These are phyloP conservation scores for Sitta europaea DNA, from an alignment of 2,113 vertebrate genomes.

Conservation along the genomic window DNA sequence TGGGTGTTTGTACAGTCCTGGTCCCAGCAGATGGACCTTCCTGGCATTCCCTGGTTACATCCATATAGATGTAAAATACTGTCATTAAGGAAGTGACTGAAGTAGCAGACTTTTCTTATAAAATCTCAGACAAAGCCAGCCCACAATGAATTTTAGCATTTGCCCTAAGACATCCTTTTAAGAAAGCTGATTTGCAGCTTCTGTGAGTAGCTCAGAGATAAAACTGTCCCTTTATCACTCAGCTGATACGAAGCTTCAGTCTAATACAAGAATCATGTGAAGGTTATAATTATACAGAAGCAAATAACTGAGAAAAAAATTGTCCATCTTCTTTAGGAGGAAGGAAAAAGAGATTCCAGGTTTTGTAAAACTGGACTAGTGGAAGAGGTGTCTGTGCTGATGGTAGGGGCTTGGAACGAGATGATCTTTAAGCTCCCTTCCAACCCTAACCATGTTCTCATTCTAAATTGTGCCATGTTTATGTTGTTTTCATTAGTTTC, in stretches of 20 bases:
- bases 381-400: background rate
- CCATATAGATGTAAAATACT: background rate
- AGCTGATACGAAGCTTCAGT: background rate
- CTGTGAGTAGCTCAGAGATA: background rate
- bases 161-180: background rate
- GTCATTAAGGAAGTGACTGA: background rate
- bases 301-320: background rate
- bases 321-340: background rate
- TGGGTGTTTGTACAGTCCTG: background rate
- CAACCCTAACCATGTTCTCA: background rate
- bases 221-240: background rate
- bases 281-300: background rate
- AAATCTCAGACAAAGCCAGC: background rate
- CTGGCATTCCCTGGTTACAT: background rate
- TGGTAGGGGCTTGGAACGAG: fast-evolving
- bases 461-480: background rate
- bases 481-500: background rate
- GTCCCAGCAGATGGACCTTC: background rate
- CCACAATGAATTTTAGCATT: background rate
- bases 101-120: background rate
- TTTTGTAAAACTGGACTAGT: background rate
- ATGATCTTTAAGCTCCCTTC: background rate
- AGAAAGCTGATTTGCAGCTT: background rate
- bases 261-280: background rate
- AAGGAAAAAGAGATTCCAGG: background rate